phyloP scores from a whole-genome alignment of 2,888 invertebrate genomes.

The Leptopilina syphax region DNA sequence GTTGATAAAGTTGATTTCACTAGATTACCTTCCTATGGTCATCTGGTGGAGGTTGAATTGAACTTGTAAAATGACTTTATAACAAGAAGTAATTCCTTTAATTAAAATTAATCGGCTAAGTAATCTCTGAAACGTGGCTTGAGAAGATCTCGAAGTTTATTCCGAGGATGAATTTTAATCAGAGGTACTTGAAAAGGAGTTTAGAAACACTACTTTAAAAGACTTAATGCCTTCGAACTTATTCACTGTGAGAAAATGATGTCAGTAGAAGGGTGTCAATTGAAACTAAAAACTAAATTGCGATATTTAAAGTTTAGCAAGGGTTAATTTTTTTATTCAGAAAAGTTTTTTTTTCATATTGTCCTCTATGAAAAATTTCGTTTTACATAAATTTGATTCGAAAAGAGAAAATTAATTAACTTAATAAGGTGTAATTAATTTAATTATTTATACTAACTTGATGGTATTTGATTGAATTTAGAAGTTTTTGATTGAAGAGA shows the following conservation, averaged over 20 bases:
- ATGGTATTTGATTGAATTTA: too few relatives aligned
- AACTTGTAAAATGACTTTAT: slow-evolving; percentile 34
- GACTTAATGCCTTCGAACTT: slow-evolving; percentile 21
- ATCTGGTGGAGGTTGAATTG: slow-evolving; percentile 17
- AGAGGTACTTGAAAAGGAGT: slow-evolving; percentile 35
- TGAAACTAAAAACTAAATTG: slow-evolving; percentile 18
- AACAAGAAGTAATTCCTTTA: slow-evolving; percentile 39
- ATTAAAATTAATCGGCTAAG: slow-evolving; percentile 37
- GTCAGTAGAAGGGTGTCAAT: slow-evolving; percentile 19
- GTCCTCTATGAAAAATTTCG: too few relatives aligned
- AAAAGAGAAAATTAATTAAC: too few relatives aligned
- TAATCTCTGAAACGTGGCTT: slow-evolving; percentile 36
- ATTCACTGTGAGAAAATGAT: slow-evolving; percentile 16
- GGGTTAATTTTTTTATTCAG: too few relatives aligned
- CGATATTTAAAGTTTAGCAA: not conserved
- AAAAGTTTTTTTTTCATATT: too few relatives aligned
- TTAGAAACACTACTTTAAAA: slow-evolving; percentile 39
- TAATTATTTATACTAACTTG: too few relatives aligned
- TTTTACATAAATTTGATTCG: too few relatives aligned
- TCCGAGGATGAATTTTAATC: slow-evolving; percentile 32
- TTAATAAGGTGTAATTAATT: too few relatives aligned
- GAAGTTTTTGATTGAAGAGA: too few relatives aligned
- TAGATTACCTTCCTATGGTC: slow-evolving; percentile 18
- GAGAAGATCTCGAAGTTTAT: slow-evolving; percentile 15
- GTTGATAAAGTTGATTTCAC: not conserved